Conservation (phyloP, 2,113 vertebrate species). For the Calonectris borealis region DNA sequence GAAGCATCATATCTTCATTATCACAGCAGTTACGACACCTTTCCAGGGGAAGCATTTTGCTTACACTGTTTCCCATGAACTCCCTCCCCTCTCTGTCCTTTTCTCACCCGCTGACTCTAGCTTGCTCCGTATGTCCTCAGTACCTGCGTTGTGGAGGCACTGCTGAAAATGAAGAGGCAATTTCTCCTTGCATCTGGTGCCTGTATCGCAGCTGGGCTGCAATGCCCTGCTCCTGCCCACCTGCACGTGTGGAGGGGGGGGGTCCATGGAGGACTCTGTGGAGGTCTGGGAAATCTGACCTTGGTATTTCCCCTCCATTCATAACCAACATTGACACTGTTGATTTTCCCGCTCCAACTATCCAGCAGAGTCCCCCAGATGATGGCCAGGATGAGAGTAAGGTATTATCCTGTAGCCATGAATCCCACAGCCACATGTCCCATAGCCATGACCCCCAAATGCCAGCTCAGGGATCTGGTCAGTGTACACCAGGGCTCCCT, state of each 20-base stretch:
- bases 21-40: neutral
- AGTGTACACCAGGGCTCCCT: neutral
- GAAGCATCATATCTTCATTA: neutral
- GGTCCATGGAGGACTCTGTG: neutral
- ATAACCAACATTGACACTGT: neutral
- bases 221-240: neutral
- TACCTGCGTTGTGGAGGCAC: neutral
- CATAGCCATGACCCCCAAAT: neutral
- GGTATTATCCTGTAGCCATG: neutral
- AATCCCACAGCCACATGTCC: fast-evolving
- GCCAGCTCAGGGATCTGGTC: neutral
- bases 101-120: neutral
- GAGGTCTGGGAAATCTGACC: neutral
- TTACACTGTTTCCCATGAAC: neutral
- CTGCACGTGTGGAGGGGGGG: neutral
- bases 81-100: neutral
- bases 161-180: neutral
- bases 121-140: neutral
- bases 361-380: neutral
- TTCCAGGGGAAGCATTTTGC: neutral
- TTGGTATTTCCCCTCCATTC: neutral
- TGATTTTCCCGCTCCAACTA: neutral
- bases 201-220: neutral
- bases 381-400: neutral
- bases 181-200: neutral